Percentiles rank a stretch among this genome's conserved stretches.
phyloP scores from a whole-genome alignment of 2,888 invertebrate species.

The Chaetogeoica ovagalla region DNA sequence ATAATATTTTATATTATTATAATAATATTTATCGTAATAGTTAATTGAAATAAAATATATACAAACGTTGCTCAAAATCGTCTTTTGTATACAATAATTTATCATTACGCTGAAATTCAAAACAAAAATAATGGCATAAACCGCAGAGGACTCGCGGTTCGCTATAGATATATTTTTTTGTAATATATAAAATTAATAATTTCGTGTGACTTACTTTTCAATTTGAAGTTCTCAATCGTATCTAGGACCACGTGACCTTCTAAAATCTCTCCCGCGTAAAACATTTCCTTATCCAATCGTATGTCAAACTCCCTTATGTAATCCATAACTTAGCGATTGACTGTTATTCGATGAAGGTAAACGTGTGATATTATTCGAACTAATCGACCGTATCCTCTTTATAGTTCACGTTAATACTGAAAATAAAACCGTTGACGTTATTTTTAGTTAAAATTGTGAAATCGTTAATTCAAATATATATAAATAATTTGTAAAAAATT shows the following conservation, averaged over 20 bases:
- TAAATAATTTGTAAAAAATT: too few species aligned
- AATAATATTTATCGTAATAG: too few species aligned
- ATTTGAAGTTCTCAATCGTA: constrained; percentile 74
- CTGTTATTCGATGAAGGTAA: neutral
- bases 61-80: too few species aligned
- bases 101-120: too few species aligned
- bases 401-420: neutral
- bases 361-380: neutral
- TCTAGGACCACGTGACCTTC: constrained; percentile 71
- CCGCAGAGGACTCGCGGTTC: too few species aligned
- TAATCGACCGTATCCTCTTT: neutral
- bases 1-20: too few species aligned
- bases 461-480: too few species aligned
- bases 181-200: neutral
- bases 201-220: constrained; percentile 66
- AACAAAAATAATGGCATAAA: too few species aligned
- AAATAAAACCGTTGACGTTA: neutral
- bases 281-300: constrained; percentile 73
- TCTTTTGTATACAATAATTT: too few species aligned
- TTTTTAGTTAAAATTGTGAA: neutral
- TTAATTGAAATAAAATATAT: too few species aligned
- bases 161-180: too few species aligned
- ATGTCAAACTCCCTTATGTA: constrained; percentile 78
- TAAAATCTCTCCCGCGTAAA: constrained; percentile 74
- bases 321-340: constrained; percentile 65